A percentile compares a stretch with the other conserved stretches of the same genome.
Conservation (phyloP, 1,140 invertebrate species). For the Brachionus plicatilis region DNA sequence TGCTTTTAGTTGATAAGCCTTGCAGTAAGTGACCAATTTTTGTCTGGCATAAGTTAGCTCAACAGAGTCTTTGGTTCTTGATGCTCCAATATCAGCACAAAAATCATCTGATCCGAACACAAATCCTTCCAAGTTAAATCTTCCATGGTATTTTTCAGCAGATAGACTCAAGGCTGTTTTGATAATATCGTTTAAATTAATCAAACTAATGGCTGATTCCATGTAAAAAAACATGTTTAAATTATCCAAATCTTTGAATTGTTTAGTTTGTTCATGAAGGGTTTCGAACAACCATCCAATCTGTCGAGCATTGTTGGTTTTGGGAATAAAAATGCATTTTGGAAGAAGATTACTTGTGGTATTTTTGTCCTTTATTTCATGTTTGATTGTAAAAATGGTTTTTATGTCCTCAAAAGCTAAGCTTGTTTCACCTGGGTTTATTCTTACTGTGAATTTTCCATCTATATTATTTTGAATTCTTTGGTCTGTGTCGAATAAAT, state of each 20-base stretch:
- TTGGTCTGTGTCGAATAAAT: conserved; percentile 9
- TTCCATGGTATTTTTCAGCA: conserved; percentile 46
- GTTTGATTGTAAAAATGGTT: neutral
- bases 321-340: conserved; percentile 37
- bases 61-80: conserved; percentile 58
- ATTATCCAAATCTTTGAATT: neutral
- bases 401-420: conserved; percentile 12
- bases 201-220: conserved; percentile 62
- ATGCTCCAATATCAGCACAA: conserved; percentile 65
- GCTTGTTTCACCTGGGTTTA: neutral
- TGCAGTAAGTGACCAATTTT: conserved; percentile 59
- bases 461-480: neutral
- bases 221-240: conserved; percentile 61
- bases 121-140: conserved; percentile 61
- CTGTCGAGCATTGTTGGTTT: neutral
- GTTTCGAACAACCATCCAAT: neutral
- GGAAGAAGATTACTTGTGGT: neutral
- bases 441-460: conserved; percentile 9
- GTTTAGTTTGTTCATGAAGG: neutral
- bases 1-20: conserved; percentile 64
- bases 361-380: neutral
- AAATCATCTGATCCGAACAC: conserved; percentile 71
- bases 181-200: conserved; percentile 62
- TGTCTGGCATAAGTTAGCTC: conserved; percentile 66
- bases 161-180: conserved; percentile 56